Base-by-base conservation (phyloP, 2,797 vertebrate genomes). In the Taeniopygia guttata region DNA sequence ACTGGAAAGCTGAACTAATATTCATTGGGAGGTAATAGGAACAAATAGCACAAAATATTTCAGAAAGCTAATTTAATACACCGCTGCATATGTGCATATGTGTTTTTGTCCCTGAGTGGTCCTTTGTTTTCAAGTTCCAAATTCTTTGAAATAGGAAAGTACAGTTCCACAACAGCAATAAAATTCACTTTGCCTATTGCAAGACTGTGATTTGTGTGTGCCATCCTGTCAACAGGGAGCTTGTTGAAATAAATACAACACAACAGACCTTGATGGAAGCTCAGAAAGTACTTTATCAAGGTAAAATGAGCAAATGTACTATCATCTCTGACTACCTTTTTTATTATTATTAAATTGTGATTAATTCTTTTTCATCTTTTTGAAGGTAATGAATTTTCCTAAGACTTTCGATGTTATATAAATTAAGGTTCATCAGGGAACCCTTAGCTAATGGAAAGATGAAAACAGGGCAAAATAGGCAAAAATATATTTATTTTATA, bases 1-100 rank as follows among this genome's bases (percentile, higher is more conserved):
- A 93, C 7, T 55, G 18, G 26, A 59, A 87, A 25, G 25, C 17
- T 94, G 67, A 92, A 84, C 91, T 93, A 88, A 87, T 88, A 84
- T 89, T 94, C 83, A 70, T 77, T 93, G 82, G 49, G 48, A 70
- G 11, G n/a, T 38, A 89, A 66, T n/a, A 67, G 45, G 12, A 89
- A 82, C 2, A 91, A 96, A 79, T 70, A 56, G 16, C 32, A 79
- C 22, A 84, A 93, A 91, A 64, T 67, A 70, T 76, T 92, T 59
- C 73, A 45, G 64, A n/a, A 79, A 62, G 9, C 20, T 84, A 30
- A 73, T 90, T 93, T 87, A 73, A 84, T 43, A 48, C 7, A 75
- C 16, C 43, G 36, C 38, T 69, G 22, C 52, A 79, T 45, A 42
- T 63, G 58, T 18, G 13, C 17, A 38, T 38, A 38, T 43, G 48